These are phyloP conservation scores for Kryphioiulus occultus DNA, from an alignment of 2,888 invertebrate species.

Conservation along the genomic window DNA sequence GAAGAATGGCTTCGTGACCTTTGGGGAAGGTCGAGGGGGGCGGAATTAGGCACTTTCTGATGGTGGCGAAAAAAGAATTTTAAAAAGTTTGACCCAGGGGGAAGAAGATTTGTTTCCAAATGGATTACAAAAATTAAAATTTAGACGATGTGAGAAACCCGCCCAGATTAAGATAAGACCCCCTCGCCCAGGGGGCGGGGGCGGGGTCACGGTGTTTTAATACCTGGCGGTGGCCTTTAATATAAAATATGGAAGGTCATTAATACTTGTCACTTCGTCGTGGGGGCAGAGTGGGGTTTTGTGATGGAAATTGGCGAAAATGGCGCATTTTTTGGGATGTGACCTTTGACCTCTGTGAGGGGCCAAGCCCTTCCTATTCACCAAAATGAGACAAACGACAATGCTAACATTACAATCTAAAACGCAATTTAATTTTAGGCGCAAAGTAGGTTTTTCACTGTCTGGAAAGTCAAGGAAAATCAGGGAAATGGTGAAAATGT, in stretches of 20 bases:
- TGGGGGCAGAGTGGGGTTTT: background rate
- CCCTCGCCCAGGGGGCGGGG: background rate
- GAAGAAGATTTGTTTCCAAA: background rate
- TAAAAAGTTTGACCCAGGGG: background rate
- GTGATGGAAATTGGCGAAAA: background rate
- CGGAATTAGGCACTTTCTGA: background rate
- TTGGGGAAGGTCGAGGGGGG: background rate
- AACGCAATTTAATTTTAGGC: no score
- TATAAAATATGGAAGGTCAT: background rate
- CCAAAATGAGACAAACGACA: no score
- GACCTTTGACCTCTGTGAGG: no score
- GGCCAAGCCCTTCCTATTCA: no score
- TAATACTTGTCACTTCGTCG: background rate
- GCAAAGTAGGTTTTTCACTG: no score
- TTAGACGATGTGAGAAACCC: conserved; percentile 26
- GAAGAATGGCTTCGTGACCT: background rate
- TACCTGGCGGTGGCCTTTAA: background rate
- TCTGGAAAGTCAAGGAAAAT: no score
- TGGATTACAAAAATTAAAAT: conserved; percentile 35
- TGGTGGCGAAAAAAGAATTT: background rate
- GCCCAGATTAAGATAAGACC: background rate
- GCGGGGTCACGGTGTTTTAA: background rate
- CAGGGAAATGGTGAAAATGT: no score
- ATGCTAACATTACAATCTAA: no score
- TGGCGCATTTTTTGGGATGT: background rate